Evolutionary conservation across 2,888 invertebrate genomes (phyloP).

Genomic region (Epinotia ramella): DNA sequence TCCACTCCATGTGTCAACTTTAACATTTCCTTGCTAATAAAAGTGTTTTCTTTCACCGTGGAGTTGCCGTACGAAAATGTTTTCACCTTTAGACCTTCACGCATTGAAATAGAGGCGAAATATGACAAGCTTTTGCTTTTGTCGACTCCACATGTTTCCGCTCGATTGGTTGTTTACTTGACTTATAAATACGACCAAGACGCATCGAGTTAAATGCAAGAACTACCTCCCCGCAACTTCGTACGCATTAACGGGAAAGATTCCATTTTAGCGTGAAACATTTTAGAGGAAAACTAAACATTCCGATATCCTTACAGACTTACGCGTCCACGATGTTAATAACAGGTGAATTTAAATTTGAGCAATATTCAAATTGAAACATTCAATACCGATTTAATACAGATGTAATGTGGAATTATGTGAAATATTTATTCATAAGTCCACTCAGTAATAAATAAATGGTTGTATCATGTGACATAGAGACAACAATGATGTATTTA

Average conservation of each 20-base stretch:
- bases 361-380: neutral
- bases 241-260: too few relatives aligned
- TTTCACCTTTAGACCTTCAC: neutral
- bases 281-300: neutral
- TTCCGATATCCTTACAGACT: neutral
- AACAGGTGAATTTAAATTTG: slow-evolving; percentile 13
- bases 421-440: neutral
- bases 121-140: neutral
- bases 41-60: neutral
- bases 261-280: neutral
- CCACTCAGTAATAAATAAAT: neutral
- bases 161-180: too few relatives aligned
- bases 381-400: slow-evolving; percentile 1
- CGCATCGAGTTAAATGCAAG: neutral
- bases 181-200: too few relatives aligned
- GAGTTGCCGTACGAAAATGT: neutral
- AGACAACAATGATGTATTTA: slow-evolving; percentile 1
- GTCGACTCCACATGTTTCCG: neutral
- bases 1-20: slow-evolving; percentile 23
- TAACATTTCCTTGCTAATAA: neutral
- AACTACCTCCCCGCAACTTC: neutral
- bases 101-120: neutral
- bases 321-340: neutral
- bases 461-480: slow-evolving; percentile 32
- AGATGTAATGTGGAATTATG: neutral